Evolutionary conservation across 1,140 invertebrate genomes (phyloP).

Genomic region (Aphidius ervi): DNA sequence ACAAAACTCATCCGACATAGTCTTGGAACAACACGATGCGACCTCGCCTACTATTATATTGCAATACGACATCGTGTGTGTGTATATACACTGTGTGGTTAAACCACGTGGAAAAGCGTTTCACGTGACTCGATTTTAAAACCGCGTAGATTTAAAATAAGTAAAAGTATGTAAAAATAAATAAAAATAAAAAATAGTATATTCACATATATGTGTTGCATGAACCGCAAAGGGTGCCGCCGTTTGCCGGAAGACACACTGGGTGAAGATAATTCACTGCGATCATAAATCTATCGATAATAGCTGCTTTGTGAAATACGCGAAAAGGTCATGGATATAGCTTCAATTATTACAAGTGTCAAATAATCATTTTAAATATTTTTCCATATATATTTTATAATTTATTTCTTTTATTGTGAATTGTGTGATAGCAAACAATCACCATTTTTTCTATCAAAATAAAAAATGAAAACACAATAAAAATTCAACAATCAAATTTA

Average conservation of each 20-base stretch:
- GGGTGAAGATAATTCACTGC: conserved; percentile 7
- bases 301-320: conserved; percentile 2
- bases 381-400: too few relatives aligned
- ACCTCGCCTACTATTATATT: neutral
- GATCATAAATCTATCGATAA: conserved; percentile 17
- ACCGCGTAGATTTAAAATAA: neutral
- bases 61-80: neutral
- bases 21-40: conserved; percentile 1
- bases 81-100: conserved; percentile 5
- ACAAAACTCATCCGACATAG: conserved; percentile 26
- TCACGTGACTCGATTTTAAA: conserved; percentile 7
- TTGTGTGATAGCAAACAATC: too few relatives aligned
- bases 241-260: conserved; percentile 8
- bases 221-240: conserved; percentile 12
- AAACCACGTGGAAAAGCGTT: conserved; percentile 12
- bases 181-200: neutral
- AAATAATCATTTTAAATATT: too few relatives aligned
- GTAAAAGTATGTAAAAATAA: conserved; percentile 4
- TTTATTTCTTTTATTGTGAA: too few relatives aligned
- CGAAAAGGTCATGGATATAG: neutral
- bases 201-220: neutral
- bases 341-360: neutral
- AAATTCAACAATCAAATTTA: too few relatives aligned
- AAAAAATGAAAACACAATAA: too few relatives aligned
- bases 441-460: too few relatives aligned